Base-by-base conservation (phyloP, 2,888 invertebrate genomes). In the Lithophane ornitopus region DNA sequence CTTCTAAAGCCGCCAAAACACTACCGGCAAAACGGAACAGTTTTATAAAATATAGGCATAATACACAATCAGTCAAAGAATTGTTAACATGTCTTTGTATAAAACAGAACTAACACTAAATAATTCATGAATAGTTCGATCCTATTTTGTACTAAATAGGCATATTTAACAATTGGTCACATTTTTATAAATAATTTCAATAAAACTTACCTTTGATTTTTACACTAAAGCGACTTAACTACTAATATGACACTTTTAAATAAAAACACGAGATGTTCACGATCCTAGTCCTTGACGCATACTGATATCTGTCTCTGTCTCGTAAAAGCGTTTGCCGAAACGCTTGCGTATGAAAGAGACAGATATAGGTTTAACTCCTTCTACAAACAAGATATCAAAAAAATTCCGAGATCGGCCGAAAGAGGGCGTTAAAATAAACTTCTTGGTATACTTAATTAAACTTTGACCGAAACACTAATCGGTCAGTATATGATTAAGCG, bases 401-500 rank as follows among this genome's bases (percentile, higher is more conserved):
- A 44, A 44, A 44, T 44, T 44, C 44, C 11, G 44, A 44, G 44
- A 44, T 44, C 11, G 44, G 49, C 70, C 70, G 70, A 70, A 70
- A 70, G 70, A 59, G 70, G 70, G 70, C 70, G 70, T 70, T 70
- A 62, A 70, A 71, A 71, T 71, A 71, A 61, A 71, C 63, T 63
- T 52, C 62, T 62, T 71, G 49, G 54, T 63, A 71, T 63, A 71
- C 63, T 54, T 71, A 63, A 52, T 9, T 71, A 22, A 52, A 71
- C 41, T 63, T 71, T 71, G 62, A 71, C 72, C 44, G 44, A 44
- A 44, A 44, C 44, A 44, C 44, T 44, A 44, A 44, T 44, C 44
- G 44, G 49, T 44, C 44, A 44, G 44, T 44, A 44, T 44, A 44
- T 44, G 44, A 44, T 44, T 44, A 44, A 44, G 44, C 44, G 44